Percentiles rank a stretch among this genome's conserved stretches.
phyloP scores from a whole-genome alignment of 2,888 invertebrate genomes.

The Ormyrus nitidulus region DNA sequence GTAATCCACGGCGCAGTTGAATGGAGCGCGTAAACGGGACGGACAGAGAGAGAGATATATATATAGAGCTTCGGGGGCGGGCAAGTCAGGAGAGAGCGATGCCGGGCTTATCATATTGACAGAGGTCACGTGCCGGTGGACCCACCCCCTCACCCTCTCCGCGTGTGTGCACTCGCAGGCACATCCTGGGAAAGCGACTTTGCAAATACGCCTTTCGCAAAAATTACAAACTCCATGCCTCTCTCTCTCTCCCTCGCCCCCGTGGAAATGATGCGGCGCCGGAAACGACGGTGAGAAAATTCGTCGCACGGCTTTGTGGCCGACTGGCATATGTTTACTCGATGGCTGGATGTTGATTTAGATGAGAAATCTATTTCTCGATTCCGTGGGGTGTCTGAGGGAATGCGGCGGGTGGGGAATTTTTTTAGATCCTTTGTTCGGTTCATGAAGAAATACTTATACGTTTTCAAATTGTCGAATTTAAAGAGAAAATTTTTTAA shows the following conservation, averaged over 20 bases:
- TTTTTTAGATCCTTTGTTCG: too few species aligned
- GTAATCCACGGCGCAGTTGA: neutral
- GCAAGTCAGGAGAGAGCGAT: slow-evolving; percentile 33
- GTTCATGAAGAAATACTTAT: too few species aligned
- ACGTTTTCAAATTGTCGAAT: too few species aligned
- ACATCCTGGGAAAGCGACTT: slow-evolving; percentile 54
- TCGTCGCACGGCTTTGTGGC: too few species aligned
- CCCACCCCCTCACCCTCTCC: slow-evolving; percentile 18
- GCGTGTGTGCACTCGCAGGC: slow-evolving; percentile 6
- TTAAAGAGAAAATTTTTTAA: too few species aligned
- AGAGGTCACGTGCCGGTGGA: slow-evolving; percentile 67
- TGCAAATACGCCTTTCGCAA: slow-evolving; percentile 50
- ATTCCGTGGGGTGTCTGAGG: too few species aligned
- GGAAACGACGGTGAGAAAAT: too few species aligned
- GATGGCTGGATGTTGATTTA: too few species aligned
- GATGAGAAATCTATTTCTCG: too few species aligned
- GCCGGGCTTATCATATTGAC: slow-evolving; percentile 67
- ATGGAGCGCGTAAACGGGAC: slow-evolving; percentile 15
- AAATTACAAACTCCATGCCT: slow-evolving; percentile 33
- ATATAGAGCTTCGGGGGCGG: neutral
- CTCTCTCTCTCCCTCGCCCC: neutral
- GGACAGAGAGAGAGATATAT: neutral
- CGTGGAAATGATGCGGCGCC: too few species aligned
- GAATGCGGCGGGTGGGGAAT: too few species aligned
- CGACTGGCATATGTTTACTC: too few species aligned